Base-by-base conservation (phyloP, 2,888 invertebrate genomes). In the Sicus ferrugineus region DNA sequence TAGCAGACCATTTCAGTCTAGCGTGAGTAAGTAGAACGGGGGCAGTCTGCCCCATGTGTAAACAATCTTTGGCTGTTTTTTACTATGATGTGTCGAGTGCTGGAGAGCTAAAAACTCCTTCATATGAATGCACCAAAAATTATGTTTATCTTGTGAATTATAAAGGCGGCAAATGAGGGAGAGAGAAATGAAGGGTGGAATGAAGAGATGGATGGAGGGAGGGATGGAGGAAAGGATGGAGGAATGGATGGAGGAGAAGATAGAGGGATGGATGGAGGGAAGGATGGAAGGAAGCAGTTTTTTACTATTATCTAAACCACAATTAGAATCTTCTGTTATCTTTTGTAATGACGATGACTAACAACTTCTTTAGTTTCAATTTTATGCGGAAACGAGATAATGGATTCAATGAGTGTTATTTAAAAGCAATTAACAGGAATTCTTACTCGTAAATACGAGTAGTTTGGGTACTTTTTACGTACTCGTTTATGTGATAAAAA, bases 91-190 rank as follows among this genome's bases (percentile, higher is more conserved):
- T 48, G 14, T 30, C 23, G 23, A 19, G 9, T 64, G 11, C 50
- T 54, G 31, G 31, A 65, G 54, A 38, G 38, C 38, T 26, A 23
- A 7, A 21, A 65, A 54, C 16, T n/a, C 4, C 54, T 65, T 54
- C 54, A 54, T 34, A 54, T 52, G 54, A 65, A 65, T 34, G 54
- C 54, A 65, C 19, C 30, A 48, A 65, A 65, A 65, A n/a, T 30
- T 54, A 54, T 38, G 46, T 62, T 46, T 62, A 30, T 62, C 42
- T 62, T 42, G 14, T 14, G 42, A 48, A 34, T 26, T 48, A 62
- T 48, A 48, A 26, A 26, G 42, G n/a, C 59, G n/a, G 19, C 34
- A 48, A 3, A 48, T 48, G n/a, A 21, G 21, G 6, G 48, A 48
- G n/a, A 48, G 48, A n/a, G n/a, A n/a, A n/a, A n/a, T n/a, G n/a